phyloP scores from a whole-genome alignment of 1,140 invertebrate genomes.

The Holcopasites calliopsidis region DNA sequence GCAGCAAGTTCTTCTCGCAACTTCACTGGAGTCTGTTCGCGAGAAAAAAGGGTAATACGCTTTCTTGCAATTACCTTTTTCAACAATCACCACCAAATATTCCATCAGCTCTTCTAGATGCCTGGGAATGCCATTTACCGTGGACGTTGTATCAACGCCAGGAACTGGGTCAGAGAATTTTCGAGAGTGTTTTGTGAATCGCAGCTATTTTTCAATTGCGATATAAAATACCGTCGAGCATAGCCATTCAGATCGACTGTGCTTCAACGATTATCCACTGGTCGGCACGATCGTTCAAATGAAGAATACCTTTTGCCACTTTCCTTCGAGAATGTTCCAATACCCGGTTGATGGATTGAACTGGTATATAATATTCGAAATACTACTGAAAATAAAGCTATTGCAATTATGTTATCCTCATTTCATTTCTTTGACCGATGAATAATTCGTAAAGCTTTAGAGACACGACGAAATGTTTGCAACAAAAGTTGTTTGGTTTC shows the following conservation, averaged over 20 bases:
- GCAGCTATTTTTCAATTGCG: slow-evolving; percentile 58
- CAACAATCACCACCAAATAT: slow-evolving; percentile 12
- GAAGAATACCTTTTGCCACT: slow-evolving; percentile 30
- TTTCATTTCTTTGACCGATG: too few species aligned
- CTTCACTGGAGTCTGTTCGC: not conserved
- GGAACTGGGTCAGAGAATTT: slow-evolving; percentile 49
- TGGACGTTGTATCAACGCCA: not conserved
- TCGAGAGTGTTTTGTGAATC: slow-evolving; percentile 51
- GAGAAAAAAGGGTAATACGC: not conserved
- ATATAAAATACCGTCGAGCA: slow-evolving; percentile 35
- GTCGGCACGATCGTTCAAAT: slow-evolving; percentile 15
- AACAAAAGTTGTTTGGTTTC: too few species aligned
- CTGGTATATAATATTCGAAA: too few species aligned
- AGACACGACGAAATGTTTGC: too few species aligned
- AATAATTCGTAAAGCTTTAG: too few species aligned
- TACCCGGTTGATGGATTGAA: not conserved
- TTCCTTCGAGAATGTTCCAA: not conserved
- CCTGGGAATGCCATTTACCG: slow-evolving; percentile 37
- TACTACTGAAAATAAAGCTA: too few species aligned
- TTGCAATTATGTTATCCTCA: too few species aligned
- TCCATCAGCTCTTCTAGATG: slow-evolving; percentile 22
- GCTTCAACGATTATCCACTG: slow-evolving; percentile 5
- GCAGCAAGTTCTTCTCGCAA: not conserved
- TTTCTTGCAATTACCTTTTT: slow-evolving; percentile 20
- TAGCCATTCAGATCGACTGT: not conserved